These are phyloP conservation scores for Himalopsyche kuldschensis DNA, from an alignment of 2,888 invertebrate species.

Conservation along the genomic window DNA sequence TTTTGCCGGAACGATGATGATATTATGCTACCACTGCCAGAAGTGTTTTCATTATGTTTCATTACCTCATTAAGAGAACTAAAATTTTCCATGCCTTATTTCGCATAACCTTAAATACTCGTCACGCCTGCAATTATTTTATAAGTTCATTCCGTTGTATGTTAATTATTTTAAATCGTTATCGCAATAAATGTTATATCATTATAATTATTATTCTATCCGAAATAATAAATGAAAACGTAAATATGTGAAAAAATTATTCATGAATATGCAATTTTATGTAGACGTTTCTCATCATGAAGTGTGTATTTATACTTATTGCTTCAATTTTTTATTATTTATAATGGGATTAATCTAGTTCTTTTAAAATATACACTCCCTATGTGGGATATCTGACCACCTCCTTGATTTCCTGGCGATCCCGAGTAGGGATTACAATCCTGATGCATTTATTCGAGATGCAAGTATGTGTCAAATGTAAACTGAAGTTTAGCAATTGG, in stretches of 20 bases:
- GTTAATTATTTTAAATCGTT: neutral
- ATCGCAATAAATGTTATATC: neutral
- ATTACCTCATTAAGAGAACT: neutral
- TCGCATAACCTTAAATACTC: neutral
- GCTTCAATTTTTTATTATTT: neutral
- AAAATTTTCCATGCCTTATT: neutral
- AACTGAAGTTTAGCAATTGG: no score
- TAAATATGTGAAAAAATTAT: neutral
- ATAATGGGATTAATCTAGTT: neutral
- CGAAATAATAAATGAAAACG: neutral
- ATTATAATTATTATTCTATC: neutral
- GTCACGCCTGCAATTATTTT: neutral
- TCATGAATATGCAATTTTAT: neutral
- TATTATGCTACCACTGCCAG: no score
- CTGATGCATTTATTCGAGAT: no score
- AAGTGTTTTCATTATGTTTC: no score
- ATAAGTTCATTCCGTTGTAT: neutral
- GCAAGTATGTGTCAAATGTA: no score
- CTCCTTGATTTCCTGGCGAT: no score
- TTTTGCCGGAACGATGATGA: no score
- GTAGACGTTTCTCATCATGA: neutral
- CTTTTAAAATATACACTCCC: no score
- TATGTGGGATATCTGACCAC: no score
- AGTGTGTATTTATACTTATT: neutral
- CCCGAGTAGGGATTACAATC: no score